Evolutionary conservation across 2,113 vertebrate species (phyloP), one percentile per base, ranked within the genome.

Genomic region (Columba janthina): DNA sequence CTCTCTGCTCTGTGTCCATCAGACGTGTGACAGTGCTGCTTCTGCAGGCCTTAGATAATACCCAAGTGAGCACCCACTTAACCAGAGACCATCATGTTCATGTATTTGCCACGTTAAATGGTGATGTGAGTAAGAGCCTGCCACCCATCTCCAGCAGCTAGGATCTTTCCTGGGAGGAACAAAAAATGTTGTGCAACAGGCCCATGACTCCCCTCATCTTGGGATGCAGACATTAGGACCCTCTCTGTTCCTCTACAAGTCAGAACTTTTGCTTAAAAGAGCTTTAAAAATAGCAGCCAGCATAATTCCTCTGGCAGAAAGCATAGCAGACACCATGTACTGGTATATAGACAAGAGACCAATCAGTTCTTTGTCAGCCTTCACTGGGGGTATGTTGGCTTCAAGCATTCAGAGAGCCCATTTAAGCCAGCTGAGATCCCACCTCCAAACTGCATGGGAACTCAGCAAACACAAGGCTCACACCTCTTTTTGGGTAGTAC

Each of bases 291-390:
- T 1, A 74, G 21, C 3, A 6, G 12, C 36, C 19, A 58, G 25
- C 36, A 57, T 12, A 53, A 61, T 15, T 10, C 36, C 42, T 50
- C 42, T 46, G 14, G 31, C 21, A 73, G 29, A 38, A 51, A 69
- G 26, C 31, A 85, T 32, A 38, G 44, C 12, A 53, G 15, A 42
- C 76, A 58, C 16, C 0, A 0, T 6, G 31, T 26, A 26, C 6
- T 25, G 28, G 54, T 2, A 2, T 2, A 2, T 1, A 5, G 1
- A 8, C 6, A 25, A 18, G 26, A 70, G 17, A 46, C 8, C 26
- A 44, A 50, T 20, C 21, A 48, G 36, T 19, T 21, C 25, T 62
- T 1, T 7, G 17, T 14, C 11, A 70, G 18, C 11, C 15, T 75
- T 60, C n/a, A n/a, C 44, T 8, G 11, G 2, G 5, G 21, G 1